Evolutionary conservation across 2,888 invertebrate species (phyloP).

Genomic region (Neocrepidodera transversa): DNA sequence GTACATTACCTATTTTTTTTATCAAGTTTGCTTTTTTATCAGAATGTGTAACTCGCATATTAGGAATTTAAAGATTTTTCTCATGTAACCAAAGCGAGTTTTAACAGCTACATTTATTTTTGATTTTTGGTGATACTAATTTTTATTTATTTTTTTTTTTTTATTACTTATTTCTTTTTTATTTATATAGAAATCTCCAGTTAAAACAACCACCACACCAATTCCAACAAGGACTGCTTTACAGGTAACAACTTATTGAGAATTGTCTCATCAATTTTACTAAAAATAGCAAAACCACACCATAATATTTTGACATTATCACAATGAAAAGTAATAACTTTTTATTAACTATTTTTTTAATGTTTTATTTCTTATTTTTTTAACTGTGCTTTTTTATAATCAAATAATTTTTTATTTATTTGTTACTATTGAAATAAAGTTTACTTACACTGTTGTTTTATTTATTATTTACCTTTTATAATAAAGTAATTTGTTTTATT

Average conservation of each 20-base stretch:
- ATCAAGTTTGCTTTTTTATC: no score
- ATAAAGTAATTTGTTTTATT: neutral
- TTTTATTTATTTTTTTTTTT: no score
- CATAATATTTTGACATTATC: conserved; percentile 17
- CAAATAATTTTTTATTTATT: conserved; percentile 27
- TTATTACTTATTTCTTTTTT: no score
- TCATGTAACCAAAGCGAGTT: no score
- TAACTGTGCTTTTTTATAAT: conserved; percentile 32
- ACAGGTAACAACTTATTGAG: conserved; percentile 66
- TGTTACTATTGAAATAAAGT: conserved; percentile 36
- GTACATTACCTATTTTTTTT: no score
- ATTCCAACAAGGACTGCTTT: conserved; percentile 69
- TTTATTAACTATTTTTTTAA: conserved; percentile 27
- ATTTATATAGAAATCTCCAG: conserved; percentile 61
- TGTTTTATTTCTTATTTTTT: conserved; percentile 34
- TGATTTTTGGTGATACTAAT: no score
- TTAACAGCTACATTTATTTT: no score
- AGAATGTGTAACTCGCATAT: no score
- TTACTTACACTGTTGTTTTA: conserved; percentile 32
- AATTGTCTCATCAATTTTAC: neutral
- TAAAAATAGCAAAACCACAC: conserved; percentile 60
- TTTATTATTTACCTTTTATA: conserved; percentile 24
- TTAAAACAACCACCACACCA: conserved; percentile 64
- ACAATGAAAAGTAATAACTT: conserved; percentile 26
- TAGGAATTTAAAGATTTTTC: no score